phyloP scores from a whole-genome alignment of 2,113 vertebrate species.

The Formicarius rufipectus region DNA sequence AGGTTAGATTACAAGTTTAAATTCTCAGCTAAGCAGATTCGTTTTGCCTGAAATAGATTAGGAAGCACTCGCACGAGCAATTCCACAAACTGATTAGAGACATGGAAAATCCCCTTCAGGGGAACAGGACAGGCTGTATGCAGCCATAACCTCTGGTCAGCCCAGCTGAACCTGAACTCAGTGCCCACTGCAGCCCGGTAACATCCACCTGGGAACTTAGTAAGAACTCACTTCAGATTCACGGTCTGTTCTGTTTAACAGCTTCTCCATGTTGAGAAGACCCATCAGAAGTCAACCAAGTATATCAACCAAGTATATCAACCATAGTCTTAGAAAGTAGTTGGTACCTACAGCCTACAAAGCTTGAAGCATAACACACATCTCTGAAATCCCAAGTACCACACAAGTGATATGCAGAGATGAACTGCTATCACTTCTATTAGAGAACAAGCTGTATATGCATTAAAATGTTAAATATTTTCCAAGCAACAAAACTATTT shows the following conservation, averaged over 20 bases:
- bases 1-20: constrained; percentile 36
- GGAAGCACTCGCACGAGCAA: not conserved
- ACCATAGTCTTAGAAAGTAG: not conserved
- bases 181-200: not conserved
- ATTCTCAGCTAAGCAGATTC: constrained; percentile 35
- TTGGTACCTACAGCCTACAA: not conserved
- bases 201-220: not conserved
- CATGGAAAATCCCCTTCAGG: not conserved
- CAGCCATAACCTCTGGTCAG: not conserved
- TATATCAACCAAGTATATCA: not conserved
- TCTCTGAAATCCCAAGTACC: not conserved
- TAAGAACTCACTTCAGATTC: not conserved
- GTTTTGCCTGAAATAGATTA: constrained; percentile 28
- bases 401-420: not conserved
- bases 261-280: not conserved
- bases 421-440: not conserved
- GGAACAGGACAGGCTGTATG: not conserved
- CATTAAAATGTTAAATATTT: not conserved
- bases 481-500: not conserved
- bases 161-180: not conserved
- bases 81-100: not conserved
- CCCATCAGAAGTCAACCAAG: not conserved
- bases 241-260: not conserved
- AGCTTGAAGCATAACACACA: not conserved
- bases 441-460: not conserved